Conservation (phyloP, 2,888 invertebrate genomes). For the Drosophila incognita region DNA sequence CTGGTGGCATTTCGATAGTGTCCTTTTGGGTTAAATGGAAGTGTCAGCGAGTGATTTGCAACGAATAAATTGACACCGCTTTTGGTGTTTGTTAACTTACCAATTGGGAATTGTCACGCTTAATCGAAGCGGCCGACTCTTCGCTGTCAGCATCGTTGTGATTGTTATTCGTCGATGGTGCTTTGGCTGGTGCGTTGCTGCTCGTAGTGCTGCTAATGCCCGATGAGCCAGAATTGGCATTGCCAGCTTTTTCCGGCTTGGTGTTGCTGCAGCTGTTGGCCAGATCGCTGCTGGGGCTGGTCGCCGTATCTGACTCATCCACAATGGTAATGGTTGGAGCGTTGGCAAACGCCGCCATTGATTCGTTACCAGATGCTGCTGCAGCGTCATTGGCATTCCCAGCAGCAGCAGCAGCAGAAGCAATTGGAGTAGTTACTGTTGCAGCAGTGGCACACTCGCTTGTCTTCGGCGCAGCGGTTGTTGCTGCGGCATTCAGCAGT, state of each 20-base stretch:
- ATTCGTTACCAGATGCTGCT: conserved; percentile 11
- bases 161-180: conserved; percentile 42
- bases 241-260: conserved; percentile 16
- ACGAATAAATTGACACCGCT: neutral
- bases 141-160: conserved; percentile 49
- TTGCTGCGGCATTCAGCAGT: conserved; percentile 7
- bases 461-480: conserved; percentile 15
- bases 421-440: neutral
- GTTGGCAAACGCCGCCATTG: conserved; percentile 27
- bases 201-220: conserved; percentile 30
- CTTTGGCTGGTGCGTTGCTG: conserved; percentile 45
- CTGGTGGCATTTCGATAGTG: conserved; percentile 57
- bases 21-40: conserved; percentile 24
- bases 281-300: conserved; percentile 52
- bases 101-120: conserved; percentile 49
- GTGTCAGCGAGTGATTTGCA: neutral
- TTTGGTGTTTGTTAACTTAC: conserved; percentile 18
- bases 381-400: conserved; percentile 15
- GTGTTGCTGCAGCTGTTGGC: conserved; percentile 53
- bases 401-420: neutral
- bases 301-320: conserved; percentile 84
- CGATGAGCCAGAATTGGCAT: conserved; percentile 18
- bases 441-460: conserved; percentile 8
- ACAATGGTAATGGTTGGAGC: conserved; percentile 78
- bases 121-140: conserved; percentile 31